Evolutionary conservation across 2,797 vertebrate genomes (phyloP).

Genomic region (Sebastes elongatus): DNA sequence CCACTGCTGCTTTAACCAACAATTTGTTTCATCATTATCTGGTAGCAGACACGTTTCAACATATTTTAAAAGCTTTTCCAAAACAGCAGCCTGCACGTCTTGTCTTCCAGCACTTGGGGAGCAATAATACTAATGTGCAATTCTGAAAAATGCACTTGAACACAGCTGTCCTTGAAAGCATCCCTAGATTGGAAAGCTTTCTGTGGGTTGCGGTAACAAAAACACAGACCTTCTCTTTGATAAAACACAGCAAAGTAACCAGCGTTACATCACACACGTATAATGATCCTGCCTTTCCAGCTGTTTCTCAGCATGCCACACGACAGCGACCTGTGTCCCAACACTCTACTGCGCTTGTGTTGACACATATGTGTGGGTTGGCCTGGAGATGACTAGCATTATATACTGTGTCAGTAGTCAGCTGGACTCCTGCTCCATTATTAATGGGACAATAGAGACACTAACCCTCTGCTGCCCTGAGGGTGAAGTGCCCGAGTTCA

Average conservation of each 20-base stretch:
- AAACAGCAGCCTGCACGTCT: background rate
- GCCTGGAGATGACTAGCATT: constrained; percentile 77
- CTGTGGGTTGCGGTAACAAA: constrained; percentile 7
- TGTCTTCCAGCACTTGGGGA: background rate
- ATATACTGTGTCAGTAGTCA: constrained; percentile 78
- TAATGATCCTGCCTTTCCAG: constrained; percentile 9
- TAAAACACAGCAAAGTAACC: constrained; percentile 14
- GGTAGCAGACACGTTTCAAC: background rate
- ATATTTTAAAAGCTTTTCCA: background rate
- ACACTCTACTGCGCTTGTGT: constrained; percentile 49
- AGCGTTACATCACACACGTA: background rate
- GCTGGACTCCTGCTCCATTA: constrained; percentile 84
- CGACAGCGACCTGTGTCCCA: constrained; percentile 56
- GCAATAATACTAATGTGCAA: background rate
- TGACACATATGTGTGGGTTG: constrained; percentile 69
- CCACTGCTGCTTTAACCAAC: too few relatives aligned
- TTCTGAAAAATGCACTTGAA: constrained; percentile 1
- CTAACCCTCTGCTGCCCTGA: constrained; percentile 69
- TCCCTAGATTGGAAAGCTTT: background rate
- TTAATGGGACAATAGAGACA: constrained; percentile 80
- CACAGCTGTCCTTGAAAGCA: constrained; percentile 21
- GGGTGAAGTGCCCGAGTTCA: constrained; percentile 61
- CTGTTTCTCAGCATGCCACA: constrained; percentile 35
- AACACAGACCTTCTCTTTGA: constrained; percentile 3
- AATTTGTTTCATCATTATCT: too few relatives aligned